Evolutionary conservation across 2,797 vertebrate species (phyloP).

Genomic region (Hemitrygon akajei): DNA sequence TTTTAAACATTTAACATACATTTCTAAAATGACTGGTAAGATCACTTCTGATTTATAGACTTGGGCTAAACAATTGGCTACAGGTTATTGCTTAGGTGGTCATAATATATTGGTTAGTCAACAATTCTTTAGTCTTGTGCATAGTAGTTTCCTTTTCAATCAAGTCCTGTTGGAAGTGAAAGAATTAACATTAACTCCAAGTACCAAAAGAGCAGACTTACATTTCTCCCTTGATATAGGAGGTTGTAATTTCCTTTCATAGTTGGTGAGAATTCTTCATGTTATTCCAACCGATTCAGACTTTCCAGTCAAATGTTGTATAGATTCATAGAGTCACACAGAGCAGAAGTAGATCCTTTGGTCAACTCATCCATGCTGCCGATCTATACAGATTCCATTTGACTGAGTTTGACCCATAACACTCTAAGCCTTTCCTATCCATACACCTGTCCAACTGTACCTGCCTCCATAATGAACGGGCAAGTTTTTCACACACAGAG

Average conservation of each 20-base stretch:
- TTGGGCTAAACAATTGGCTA: slow-evolving; percentile 7
- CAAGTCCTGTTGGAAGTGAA: neutral
- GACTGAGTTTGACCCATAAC: too few relatives aligned
- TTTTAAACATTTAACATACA: neutral
- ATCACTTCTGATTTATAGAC: neutral
- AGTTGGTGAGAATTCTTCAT: neutral
- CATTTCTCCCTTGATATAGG: neutral
- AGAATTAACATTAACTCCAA: neutral
- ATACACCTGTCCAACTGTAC: too few relatives aligned
- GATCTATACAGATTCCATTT: too few relatives aligned
- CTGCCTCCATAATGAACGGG: too few relatives aligned
- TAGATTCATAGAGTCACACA: neutral
- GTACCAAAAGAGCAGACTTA: neutral
- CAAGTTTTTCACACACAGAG: too few relatives aligned
- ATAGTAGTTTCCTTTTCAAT: neutral
- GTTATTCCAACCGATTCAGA: neutral
- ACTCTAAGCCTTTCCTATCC: too few relatives aligned
- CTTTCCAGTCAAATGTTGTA: neutral
- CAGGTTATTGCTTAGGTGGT: neutral
- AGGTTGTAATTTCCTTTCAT: neutral
- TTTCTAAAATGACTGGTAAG: neutral
- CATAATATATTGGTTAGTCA: neutral
- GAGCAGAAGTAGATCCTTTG: too few relatives aligned
- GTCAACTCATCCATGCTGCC: too few relatives aligned
- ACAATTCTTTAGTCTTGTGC: neutral